phyloP scores from a whole-genome alignment of 2,888 invertebrate genomes.

The Eupithecia subfuscata region DNA sequence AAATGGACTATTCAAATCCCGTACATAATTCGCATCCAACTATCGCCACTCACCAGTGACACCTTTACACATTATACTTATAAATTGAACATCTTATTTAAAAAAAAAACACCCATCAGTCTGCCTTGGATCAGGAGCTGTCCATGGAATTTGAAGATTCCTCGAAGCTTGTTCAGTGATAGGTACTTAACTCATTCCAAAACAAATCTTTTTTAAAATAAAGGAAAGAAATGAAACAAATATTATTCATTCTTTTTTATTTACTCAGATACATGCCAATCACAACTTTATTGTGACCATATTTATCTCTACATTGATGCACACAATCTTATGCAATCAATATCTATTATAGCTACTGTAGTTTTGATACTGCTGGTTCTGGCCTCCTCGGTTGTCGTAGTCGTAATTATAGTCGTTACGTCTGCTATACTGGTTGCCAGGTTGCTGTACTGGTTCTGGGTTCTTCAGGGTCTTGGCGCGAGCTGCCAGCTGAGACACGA shows the following conservation, averaged over 20 bases:
- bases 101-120: slow-evolving; percentile 6
- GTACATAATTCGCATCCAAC: background rate
- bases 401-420: slow-evolving; percentile 56
- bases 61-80: slow-evolving; percentile 1
- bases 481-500: slow-evolving; percentile 77
- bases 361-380: slow-evolving; percentile 58
- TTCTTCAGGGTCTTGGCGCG: slow-evolving; percentile 77
- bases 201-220: background rate
- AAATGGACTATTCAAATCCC: background rate
- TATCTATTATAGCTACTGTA: slow-evolving; percentile 56
- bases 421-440: slow-evolving; percentile 50
- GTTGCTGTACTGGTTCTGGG: slow-evolving; percentile 51
- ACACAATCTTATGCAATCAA: slow-evolving; percentile 18
- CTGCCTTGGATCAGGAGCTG: slow-evolving; percentile 23
- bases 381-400: slow-evolving; percentile 57
- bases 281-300: slow-evolving; percentile 20
- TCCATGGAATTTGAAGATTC: background rate
- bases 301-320: slow-evolving; percentile 6
- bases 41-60: background rate
- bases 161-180: background rate
- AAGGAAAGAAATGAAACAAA: slow-evolving; percentile 38
- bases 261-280: slow-evolving; percentile 25
- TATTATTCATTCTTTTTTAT: slow-evolving; percentile 31
- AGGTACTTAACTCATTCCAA: background rate
- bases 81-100: background rate